Percentiles rank a stretch among this genome's conserved stretches.
Conservation (phyloP, 2,888 invertebrate genomes). For the Mimas tiliae region DNA sequence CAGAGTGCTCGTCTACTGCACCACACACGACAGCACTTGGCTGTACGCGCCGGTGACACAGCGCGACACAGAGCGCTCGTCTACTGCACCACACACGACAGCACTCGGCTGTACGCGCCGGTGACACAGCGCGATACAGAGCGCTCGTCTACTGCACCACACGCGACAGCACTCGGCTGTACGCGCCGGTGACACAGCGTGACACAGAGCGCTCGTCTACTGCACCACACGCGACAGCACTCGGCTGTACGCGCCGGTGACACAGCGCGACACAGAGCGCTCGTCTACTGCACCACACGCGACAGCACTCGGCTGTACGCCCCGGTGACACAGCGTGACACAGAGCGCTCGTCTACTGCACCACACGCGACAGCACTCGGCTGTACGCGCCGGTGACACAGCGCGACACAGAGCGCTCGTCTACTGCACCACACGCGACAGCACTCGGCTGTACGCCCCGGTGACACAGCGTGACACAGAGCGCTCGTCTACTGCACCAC, state of each 20-base stretch:
- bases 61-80: conserved; percentile 17
- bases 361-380: background rate
- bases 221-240: background rate
- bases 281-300: conserved; percentile 28
- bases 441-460: background rate
- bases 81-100: conserved; percentile 26
- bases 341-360: conserved; percentile 28
- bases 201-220: conserved; percentile 29
- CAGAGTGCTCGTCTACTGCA: conserved; percentile 28
- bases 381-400: conserved; percentile 7
- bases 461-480: conserved; percentile 13
- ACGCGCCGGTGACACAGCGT: conserved; percentile 5
- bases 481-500: conserved; percentile 29
- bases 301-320: background rate
- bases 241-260: conserved; percentile 1
- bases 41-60: conserved; percentile 7
- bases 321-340: conserved; percentile 15
- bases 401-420: conserved; percentile 17
- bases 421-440: conserved; percentile 27
- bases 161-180: background rate
- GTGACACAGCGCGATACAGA: conserved; percentile 13
- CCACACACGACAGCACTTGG: background rate
- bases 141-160: conserved; percentile 29
- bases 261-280: conserved; percentile 3
- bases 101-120: background rate